phyloP scores from a whole-genome alignment of 2,113 vertebrate genomes.

The Redunca redunca region DNA sequence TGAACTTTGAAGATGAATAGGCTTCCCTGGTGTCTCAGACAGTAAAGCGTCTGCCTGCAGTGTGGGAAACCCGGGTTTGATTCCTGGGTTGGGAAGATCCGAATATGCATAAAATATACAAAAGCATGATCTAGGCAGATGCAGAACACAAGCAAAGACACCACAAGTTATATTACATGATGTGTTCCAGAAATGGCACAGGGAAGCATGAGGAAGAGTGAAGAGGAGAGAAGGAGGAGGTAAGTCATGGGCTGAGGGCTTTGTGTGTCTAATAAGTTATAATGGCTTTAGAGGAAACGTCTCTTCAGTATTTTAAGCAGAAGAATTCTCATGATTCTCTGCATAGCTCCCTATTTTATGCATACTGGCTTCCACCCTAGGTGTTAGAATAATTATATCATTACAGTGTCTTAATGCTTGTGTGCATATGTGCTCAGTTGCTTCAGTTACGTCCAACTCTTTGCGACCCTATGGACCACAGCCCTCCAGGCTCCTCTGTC shows the following conservation, averaged over 20 bases:
- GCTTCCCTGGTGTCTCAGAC: no score
- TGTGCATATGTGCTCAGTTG: fast-evolving
- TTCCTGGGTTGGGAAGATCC: no score
- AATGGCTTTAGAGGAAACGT: not conserved
- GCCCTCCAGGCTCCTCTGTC: not conserved
- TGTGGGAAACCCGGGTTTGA: no score
- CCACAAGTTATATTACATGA: not conserved
- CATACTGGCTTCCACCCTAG: not conserved
- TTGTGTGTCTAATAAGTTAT: not conserved
- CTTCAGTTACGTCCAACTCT: not conserved
- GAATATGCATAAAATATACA: no score
- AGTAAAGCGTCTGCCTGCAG: no score
- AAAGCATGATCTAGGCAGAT: not conserved
- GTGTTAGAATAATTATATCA: not conserved
- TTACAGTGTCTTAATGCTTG: not conserved
- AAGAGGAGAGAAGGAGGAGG: not conserved
- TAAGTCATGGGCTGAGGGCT: not conserved
- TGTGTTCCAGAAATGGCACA: not conserved
- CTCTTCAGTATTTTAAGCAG: not conserved
- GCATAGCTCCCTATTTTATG: not conserved
- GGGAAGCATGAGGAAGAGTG: not conserved
- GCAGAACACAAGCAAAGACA: not conserved
- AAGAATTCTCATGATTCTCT: not conserved
- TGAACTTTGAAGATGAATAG: not conserved
- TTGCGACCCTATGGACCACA: no score